phyloP scores from a whole-genome alignment of 2,797 vertebrate genomes.

The Sebastes umbrosus region DNA sequence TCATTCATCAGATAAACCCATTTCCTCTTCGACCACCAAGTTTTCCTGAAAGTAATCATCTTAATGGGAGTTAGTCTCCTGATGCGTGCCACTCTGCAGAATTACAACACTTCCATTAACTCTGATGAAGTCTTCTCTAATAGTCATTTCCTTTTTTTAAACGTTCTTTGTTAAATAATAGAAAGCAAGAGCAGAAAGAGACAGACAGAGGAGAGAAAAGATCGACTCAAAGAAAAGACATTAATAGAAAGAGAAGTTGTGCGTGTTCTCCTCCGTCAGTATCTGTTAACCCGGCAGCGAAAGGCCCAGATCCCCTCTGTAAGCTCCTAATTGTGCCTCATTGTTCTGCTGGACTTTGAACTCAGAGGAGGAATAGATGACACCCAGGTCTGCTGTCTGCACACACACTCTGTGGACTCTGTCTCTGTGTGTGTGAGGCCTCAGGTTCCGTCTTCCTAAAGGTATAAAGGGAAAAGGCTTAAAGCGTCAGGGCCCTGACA shows the following conservation, averaged over 20 bases:
- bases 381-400: slow-evolving; percentile 61
- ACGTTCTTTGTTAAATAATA: not conserved
- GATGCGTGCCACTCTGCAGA: slow-evolving; percentile 31
- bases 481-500: slow-evolving; percentile 65
- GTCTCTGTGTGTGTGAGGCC: slow-evolving; percentile 39
- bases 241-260: not conserved
- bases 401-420: slow-evolving; percentile 21
- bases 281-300: slow-evolving; percentile 56
- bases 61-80: slow-evolving; percentile 39
- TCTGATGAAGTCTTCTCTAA: slow-evolving; percentile 22
- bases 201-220: not conserved
- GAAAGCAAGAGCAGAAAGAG: not conserved
- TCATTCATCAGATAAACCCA: slow-evolving; percentile 1
- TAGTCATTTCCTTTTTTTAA: slow-evolving; percentile 1
- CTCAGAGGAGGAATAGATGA: slow-evolving; percentile 61
- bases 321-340: slow-evolving; percentile 81
- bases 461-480: slow-evolving; percentile 64
- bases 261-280: slow-evolving; percentile 10
- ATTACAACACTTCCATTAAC: slow-evolving; percentile 42
- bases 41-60: slow-evolving; percentile 27
- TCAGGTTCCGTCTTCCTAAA: slow-evolving; percentile 45
- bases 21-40: slow-evolving; percentile 34
- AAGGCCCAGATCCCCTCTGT: slow-evolving; percentile 70
- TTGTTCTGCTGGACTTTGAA: slow-evolving; percentile 84
- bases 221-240: slow-evolving; percentile 3